Conservation (phyloP, 2,797 vertebrate species). For the Tauraco hartlaubi region DNA sequence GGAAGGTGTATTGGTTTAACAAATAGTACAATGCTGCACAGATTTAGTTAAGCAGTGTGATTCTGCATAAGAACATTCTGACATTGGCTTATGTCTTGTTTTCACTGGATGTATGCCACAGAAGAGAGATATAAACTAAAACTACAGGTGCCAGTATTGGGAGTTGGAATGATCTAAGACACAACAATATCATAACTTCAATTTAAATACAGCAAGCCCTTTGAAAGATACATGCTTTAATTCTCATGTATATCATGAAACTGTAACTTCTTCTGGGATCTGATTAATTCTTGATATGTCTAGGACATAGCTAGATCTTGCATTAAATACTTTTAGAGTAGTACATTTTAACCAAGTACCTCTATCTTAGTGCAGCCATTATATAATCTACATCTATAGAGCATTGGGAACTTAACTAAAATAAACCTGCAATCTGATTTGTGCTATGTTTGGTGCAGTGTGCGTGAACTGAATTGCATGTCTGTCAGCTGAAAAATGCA, state of each 20-base stretch:
- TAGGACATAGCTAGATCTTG: background rate
- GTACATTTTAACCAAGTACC: background rate
- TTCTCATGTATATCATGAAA: background rate
- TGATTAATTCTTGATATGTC: background rate
- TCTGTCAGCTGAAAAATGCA: background rate
- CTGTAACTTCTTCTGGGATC: background rate
- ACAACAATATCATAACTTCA: background rate
- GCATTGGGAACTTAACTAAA: background rate
- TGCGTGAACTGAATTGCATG: background rate
- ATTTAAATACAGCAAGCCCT: background rate
- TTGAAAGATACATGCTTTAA: background rate
- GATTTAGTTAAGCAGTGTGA: background rate
- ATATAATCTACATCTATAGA: background rate
- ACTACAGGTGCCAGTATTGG: background rate
- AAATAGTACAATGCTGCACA: background rate
- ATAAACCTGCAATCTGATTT: background rate
- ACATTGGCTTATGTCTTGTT: background rate
- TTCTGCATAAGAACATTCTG: conserved; percentile 8
- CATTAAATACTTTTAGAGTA: background rate
- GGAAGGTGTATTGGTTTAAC: background rate
- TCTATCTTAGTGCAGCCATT: background rate
- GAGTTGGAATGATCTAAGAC: background rate
- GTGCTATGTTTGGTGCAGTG: background rate
- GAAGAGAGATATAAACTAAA: conserved; percentile 6
- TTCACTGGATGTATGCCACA: background rate